Percentiles rank a stretch among this genome's conserved stretches.
phyloP scores from a whole-genome alignment of 2,113 vertebrate species.

The Mobula hypostoma region DNA sequence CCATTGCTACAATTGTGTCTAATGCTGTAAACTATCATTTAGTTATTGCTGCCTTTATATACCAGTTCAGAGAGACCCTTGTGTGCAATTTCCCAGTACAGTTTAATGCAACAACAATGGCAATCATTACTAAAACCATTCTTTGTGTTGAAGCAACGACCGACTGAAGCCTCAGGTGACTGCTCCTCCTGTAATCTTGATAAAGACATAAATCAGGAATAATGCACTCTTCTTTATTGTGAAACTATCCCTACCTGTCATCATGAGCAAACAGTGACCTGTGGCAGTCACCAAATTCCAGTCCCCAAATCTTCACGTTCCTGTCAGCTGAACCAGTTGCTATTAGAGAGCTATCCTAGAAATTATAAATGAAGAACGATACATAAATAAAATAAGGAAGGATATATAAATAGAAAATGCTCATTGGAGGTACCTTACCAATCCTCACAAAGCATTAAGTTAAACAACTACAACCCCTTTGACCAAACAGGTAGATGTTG shows the following conservation, averaged over 20 bases:
- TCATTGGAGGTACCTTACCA: background rate
- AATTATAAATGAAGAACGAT: background rate
- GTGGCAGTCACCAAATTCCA: constrained; percentile 97
- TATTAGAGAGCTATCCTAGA: constrained; percentile 79
- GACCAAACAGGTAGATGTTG: background rate
- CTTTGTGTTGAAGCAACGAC: background rate
- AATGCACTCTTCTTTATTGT: background rate
- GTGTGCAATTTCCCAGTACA: background rate
- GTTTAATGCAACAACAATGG: background rate
- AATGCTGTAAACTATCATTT: background rate
- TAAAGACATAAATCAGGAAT: background rate
- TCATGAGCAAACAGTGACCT: constrained; percentile 93
- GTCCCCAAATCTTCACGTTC: constrained; percentile 93
- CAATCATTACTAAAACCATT: background rate
- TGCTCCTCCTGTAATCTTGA: background rate
- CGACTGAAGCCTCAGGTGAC: background rate
- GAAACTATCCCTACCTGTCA: constrained; percentile 69
- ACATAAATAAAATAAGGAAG: background rate
- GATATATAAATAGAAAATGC: background rate
- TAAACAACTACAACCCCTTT: background rate
- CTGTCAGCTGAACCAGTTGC: constrained; percentile 89
- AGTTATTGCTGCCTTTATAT: background rate
- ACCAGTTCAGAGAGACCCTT: background rate
- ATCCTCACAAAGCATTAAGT: background rate
- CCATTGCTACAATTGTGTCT: background rate